These are phyloP conservation scores for Masnerella sp. DNA, from an alignment of 2,888 invertebrate species.

Conservation along the genomic window DNA sequence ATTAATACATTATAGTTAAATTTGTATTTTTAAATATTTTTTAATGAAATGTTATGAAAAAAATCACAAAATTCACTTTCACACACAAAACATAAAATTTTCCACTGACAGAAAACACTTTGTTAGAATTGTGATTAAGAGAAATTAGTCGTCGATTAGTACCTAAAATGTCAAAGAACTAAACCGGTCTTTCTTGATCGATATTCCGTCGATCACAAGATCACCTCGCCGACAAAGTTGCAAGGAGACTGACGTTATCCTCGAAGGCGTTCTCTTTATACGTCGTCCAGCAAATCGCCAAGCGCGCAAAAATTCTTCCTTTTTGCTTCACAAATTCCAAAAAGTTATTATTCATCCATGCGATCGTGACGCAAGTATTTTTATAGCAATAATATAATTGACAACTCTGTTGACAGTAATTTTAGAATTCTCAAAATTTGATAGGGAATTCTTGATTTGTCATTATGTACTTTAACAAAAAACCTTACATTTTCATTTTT, in stretches of 20 bases:
- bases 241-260: conserved; percentile 65
- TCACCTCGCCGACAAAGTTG: conserved; percentile 58
- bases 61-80: too few species aligned
- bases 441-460: too few species aligned
- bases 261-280: conserved; percentile 68
- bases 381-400: too few species aligned
- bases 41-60: too few species aligned
- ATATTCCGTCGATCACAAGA: conserved; percentile 28
- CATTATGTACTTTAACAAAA: too few species aligned
- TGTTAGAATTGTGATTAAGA: too few species aligned
- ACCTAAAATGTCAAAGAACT: conserved; percentile 42
- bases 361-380: conserved; percentile 2
- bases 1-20: too few species aligned
- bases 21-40: too few species aligned
- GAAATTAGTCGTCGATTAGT: conserved; percentile 11
- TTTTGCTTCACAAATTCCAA: conserved; percentile 6
- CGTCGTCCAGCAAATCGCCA: conserved; percentile 51
- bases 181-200: conserved; percentile 24
- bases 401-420: too few species aligned
- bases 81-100: background rate
- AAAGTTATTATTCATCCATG: conserved; percentile 15
- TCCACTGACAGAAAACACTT: background rate
- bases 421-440: too few species aligned
- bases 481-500: too few species aligned
- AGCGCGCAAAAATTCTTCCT: conserved; percentile 14